Conservation (phyloP, 2,888 invertebrate genomes). For the Ypsolopha scabrella region DNA sequence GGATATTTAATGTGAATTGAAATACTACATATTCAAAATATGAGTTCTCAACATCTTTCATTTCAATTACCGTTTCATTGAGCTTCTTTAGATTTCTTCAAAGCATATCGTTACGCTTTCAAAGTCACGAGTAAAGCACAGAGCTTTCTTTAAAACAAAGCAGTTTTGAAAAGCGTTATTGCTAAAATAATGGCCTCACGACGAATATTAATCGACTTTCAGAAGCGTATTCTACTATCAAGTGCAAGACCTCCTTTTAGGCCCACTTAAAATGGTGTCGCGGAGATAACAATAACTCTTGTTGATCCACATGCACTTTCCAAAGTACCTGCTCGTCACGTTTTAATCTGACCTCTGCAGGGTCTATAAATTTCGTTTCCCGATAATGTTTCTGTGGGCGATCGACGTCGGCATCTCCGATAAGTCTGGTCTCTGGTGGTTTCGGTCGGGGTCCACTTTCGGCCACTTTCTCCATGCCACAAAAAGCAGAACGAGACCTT, state of each 20-base stretch:
- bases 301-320: neutral
- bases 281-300: neutral
- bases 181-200: too few relatives aligned
- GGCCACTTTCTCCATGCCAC: conserved; percentile 44
- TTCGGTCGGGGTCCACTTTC: conserved; percentile 15
- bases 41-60: too few relatives aligned
- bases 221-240: too few relatives aligned
- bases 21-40: neutral
- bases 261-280: neutral
- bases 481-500: conserved; percentile 18
- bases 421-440: conserved; percentile 7
- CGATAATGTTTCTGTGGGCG: conserved; percentile 3
- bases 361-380: neutral
- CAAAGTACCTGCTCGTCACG: neutral
- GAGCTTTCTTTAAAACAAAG: too few relatives aligned
- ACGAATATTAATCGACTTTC: too few relatives aligned
- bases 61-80: too few relatives aligned
- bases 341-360: conserved; percentile 3
- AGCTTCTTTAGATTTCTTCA: too few relatives aligned
- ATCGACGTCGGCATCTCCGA: conserved; percentile 15
- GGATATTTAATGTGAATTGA: neutral
- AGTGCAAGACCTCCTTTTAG: too few relatives aligned
- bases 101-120: too few relatives aligned
- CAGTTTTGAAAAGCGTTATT: too few relatives aligned
- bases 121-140: too few relatives aligned